Evolutionary conservation across 2,113 vertebrate genomes (phyloP).

Genomic region (Mesoclemmys tuberculata): DNA sequence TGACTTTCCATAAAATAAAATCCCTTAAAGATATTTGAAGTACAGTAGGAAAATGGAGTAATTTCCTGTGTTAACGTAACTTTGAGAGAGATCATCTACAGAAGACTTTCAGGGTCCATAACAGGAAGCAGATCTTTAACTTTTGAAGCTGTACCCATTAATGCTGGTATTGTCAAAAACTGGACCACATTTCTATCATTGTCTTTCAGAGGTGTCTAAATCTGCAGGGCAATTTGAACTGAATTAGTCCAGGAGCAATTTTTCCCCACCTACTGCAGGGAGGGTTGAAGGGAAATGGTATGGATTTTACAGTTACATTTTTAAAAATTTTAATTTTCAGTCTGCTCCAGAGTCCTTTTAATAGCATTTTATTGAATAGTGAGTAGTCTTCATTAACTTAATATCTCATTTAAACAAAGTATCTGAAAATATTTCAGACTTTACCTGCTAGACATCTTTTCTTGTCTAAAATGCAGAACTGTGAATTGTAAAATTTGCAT

Average conservation of each 20-base stretch:
- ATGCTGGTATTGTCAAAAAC: not conserved
- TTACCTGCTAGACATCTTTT: not conserved
- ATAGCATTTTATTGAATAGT: not conserved
- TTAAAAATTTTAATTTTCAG: fast-evolving
- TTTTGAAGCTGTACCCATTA: not conserved
- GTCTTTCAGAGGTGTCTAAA: not conserved
- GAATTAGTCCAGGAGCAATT: not conserved
- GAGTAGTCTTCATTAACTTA: not conserved
- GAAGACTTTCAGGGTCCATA: not conserved
- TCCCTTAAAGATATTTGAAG: not conserved
- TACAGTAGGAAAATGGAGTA: not conserved
- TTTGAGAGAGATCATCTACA: not conserved
- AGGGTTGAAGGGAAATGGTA: not conserved
- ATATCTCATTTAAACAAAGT: not conserved
- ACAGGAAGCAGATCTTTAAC: not conserved
- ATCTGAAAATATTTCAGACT: not conserved
- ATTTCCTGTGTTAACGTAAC: not conserved
- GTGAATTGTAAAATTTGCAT: not conserved
- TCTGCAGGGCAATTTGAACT: not conserved
- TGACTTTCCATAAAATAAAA: constrained; percentile 5
- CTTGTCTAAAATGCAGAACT: not conserved
- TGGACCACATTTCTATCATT: not conserved
- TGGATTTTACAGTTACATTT: not conserved
- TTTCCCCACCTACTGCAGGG: not conserved
- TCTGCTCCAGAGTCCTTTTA: not conserved